These are phyloP conservation scores for Manacus vitellinus DNA, from an alignment of 2,113 vertebrate species.

Conservation along the genomic window DNA sequence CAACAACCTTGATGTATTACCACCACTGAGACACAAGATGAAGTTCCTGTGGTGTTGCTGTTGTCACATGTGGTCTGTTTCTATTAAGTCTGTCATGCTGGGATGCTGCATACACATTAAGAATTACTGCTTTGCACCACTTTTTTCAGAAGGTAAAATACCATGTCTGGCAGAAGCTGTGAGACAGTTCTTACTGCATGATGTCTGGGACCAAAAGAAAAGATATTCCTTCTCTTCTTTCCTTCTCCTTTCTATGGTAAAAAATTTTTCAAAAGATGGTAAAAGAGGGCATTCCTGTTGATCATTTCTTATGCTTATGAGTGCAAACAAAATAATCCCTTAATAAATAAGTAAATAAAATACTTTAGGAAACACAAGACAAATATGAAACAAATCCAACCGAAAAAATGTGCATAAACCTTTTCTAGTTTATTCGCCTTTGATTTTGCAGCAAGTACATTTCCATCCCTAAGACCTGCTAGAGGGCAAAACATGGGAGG, in stretches of 20 bases:
- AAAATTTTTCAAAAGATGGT: not conserved
- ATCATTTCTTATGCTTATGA: not conserved
- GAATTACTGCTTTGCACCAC: not conserved
- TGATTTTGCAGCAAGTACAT: not conserved
- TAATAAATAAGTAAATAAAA: not conserved
- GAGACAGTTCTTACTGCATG: not conserved
- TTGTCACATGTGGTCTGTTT: not conserved
- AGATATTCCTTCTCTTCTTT: not conserved
- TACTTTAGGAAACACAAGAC: not conserved
- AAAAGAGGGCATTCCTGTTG: not conserved
- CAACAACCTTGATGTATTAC: not conserved
- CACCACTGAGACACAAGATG: not conserved
- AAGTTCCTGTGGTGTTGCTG: not conserved
- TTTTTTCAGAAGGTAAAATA: not conserved
- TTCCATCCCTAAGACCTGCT: not conserved
- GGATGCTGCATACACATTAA: not conserved
- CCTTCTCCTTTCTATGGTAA: not conserved
- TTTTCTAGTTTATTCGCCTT: not conserved
- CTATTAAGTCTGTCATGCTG: not conserved
- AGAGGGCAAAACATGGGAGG: not conserved
- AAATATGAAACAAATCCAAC: not conserved
- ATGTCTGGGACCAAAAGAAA: not conserved
- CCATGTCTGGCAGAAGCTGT: not conserved
- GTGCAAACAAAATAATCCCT: not conserved
- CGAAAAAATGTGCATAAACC: not conserved